Conservation (phyloP, 2,888 invertebrate species). For the Periphyllus acericola region DNA sequence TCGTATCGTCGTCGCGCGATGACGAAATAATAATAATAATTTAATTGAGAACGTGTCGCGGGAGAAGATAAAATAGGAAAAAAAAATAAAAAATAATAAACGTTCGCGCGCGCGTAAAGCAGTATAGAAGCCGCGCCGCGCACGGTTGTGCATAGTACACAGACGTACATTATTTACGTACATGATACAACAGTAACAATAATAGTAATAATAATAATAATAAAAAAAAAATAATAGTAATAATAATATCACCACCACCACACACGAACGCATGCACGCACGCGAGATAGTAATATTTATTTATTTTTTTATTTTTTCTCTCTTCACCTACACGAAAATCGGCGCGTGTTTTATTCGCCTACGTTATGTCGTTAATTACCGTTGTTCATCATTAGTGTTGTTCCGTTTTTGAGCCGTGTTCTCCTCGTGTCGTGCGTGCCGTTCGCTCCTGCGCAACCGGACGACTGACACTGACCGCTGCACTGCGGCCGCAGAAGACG, state of each 20-base stretch:
- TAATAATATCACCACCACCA: neutral
- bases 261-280: neutral
- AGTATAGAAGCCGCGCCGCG: neutral
- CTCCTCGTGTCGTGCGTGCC: neutral
- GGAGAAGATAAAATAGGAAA: neutral
- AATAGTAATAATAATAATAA: neutral
- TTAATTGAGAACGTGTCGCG: no score
- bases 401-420: no score
- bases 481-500: neutral
- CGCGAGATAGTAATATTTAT: neutral
- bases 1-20: slow-evolving; percentile 20
- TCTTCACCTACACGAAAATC: neutral
- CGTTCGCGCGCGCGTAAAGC: neutral
- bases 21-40: neutral
- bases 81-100: neutral
- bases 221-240: neutral
- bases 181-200: no score
- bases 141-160: neutral
- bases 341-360: neutral
- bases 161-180: neutral
- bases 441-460: neutral
- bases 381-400: no score
- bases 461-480: neutral
- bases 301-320: neutral
- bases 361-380: no score